A percentile compares a stretch with the other conserved stretches of the same genome.
Conservation (phyloP, 2,113 vertebrate genomes). For the Haliaeetus leucogaster region DNA sequence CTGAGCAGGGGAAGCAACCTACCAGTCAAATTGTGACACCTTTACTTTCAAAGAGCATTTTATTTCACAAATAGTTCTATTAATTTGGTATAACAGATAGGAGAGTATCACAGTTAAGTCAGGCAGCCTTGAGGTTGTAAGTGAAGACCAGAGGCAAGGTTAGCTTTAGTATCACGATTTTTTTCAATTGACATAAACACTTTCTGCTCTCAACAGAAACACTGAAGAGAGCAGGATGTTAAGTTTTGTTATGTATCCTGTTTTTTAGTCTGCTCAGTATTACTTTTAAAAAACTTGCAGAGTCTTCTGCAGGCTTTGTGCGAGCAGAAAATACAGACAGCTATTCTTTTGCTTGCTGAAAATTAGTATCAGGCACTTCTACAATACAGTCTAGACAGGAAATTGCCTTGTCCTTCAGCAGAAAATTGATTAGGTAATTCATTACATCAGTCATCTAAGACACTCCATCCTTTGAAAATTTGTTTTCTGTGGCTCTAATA, state of each 20-base stretch:
- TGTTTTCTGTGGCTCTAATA: constrained; percentile 57
- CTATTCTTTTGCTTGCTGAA: constrained; percentile 37
- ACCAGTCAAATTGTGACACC: background rate
- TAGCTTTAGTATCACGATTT: background rate
- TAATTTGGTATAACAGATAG: background rate
- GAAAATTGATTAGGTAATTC: constrained; percentile 58
- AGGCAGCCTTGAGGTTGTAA: background rate
- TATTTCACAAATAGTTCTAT: background rate
- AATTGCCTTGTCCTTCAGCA: constrained; percentile 55
- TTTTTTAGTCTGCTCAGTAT: background rate
- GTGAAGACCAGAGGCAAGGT: background rate
- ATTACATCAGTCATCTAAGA: constrained; percentile 56
- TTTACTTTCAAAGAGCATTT: background rate
- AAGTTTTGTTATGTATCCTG: background rate
- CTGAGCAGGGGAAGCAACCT: background rate
- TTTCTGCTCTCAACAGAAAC: background rate
- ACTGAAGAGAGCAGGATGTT: background rate
- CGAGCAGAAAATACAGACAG: background rate
- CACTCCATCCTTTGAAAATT: constrained; percentile 41
- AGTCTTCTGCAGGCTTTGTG: background rate
- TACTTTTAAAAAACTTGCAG: background rate
- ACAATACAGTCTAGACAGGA: constrained; percentile 44
- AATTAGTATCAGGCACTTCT: constrained; percentile 59
- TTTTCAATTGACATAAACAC: background rate
- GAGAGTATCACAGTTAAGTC: background rate